A percentile compares a stretch with the other conserved stretches of the same genome.
Conservation (phyloP, 2,797 vertebrate genomes). For the Rhabdophis nuchalis region DNA sequence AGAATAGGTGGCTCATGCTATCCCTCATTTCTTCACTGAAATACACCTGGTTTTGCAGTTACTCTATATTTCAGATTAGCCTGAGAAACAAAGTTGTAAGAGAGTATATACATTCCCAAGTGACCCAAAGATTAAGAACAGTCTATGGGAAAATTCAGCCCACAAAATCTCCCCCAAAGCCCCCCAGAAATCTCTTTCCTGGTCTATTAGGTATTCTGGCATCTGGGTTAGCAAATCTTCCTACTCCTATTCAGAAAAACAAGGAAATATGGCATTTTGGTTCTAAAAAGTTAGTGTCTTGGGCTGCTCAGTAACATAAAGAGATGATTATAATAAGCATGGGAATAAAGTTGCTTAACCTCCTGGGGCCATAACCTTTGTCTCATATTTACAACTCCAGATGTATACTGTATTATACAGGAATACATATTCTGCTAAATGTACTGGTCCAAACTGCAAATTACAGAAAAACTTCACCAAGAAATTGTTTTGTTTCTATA, state of each 20-base stretch:
- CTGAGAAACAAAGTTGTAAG: not conserved
- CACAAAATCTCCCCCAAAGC: conserved; percentile 1
- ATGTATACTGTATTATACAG: conserved; percentile 5
- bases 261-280: not conserved
- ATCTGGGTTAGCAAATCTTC: not conserved
- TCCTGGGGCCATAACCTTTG: not conserved
- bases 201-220: not conserved
- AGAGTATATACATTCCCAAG: not conserved
- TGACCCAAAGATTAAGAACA: not conserved
- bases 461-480: not conserved
- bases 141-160: not conserved
- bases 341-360: not conserved
- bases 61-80: conserved; percentile 2
- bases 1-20: not conserved
- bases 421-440: not conserved
- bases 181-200: not conserved
- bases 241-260: not conserved
- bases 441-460: not conserved
- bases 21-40: not conserved
- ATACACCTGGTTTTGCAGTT: not conserved
- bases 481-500: not conserved
- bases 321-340: conserved; percentile 22
- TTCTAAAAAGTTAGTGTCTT: not conserved
- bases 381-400: conserved; percentile 19
- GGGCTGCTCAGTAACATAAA: not conserved